Evolutionary conservation across 2,888 invertebrate genomes (phyloP).

Genomic region (Drosophila yooni): DNA sequence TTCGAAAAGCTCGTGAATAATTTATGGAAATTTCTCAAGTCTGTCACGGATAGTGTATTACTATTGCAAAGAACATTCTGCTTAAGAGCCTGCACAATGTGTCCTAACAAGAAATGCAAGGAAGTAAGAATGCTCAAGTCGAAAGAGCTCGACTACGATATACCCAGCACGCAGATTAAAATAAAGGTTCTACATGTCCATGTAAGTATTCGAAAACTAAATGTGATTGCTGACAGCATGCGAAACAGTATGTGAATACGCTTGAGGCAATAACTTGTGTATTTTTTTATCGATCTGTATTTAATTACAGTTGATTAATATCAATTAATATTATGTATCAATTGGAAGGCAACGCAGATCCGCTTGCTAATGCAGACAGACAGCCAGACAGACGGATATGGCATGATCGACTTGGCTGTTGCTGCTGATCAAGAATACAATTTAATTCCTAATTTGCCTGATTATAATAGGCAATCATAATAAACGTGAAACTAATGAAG

Average conservation of each 20-base stretch:
- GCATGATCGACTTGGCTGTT: not conserved
- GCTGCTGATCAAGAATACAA: not conserved
- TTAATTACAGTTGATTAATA: not conserved
- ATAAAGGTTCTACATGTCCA: not conserved
- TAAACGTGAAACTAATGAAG: too few relatives aligned
- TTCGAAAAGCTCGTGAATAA: conserved; percentile 14
- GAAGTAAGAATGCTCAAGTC: not conserved
- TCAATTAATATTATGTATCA: not conserved
- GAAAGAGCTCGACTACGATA: not conserved
- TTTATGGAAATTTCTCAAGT: conserved; percentile 14
- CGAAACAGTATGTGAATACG: too few relatives aligned
- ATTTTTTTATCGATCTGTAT: not conserved
- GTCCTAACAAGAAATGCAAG: not conserved
- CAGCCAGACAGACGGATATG: not conserved
- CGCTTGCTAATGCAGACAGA: not conserved
- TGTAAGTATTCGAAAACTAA: not conserved
- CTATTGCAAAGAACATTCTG: not conserved
- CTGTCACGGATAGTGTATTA: conserved; percentile 4
- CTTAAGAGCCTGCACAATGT: not conserved
- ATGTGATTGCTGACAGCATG: too few relatives aligned
- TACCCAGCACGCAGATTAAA: not conserved
- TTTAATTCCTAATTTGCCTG: too few relatives aligned
- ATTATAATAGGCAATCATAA: too few relatives aligned
- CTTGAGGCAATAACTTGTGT: not conserved
- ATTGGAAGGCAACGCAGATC: not conserved